Percentiles rank a stretch among this genome's conserved stretches.
Conservation (phyloP, 1,140 invertebrate species). For the Drepana arcuata region DNA sequence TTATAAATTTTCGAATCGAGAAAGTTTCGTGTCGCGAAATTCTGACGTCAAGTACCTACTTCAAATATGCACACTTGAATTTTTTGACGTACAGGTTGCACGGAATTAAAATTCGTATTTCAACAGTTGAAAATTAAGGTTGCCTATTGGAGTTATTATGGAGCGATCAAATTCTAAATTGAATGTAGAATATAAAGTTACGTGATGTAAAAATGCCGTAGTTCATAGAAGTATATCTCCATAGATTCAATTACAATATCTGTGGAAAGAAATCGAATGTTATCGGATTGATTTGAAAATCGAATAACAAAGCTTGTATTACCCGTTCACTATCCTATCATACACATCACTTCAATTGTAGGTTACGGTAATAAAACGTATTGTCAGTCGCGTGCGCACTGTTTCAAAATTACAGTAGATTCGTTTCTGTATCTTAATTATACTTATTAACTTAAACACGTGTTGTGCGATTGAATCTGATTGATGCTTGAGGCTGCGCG, state of each 20-base stretch:
- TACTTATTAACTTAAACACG: slow-evolving; percentile 21
- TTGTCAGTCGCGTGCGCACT: slow-evolving; percentile 18
- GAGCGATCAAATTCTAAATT: not conserved
- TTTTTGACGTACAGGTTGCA: slow-evolving; percentile 22
- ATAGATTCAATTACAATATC: too few species aligned
- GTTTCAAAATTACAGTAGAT: slow-evolving; percentile 14
- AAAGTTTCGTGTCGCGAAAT: slow-evolving; percentile 31
- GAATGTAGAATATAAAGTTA: too few species aligned
- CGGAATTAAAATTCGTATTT: slow-evolving; percentile 6
- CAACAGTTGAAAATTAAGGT: slow-evolving; percentile 2
- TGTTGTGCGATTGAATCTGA: slow-evolving; percentile 14
- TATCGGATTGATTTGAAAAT: too few species aligned
- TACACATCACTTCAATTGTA: slow-evolving; percentile 6
- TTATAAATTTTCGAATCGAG: slow-evolving; percentile 32
- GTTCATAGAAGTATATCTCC: too few species aligned
- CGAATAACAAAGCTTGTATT: too few species aligned
- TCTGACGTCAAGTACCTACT: slow-evolving; percentile 22
- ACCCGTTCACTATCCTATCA: too few species aligned
- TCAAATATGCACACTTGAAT: slow-evolving; percentile 33
- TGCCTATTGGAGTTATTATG: not conserved
- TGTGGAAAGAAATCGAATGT: too few species aligned
- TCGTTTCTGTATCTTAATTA: slow-evolving; percentile 21
- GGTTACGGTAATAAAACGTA: slow-evolving; percentile 5
- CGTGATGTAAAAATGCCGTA: too few species aligned
- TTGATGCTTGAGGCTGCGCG: slow-evolving; percentile 6